Conservation (phyloP, 2,113 vertebrate species). For the Dasyurus viverrinus region DNA sequence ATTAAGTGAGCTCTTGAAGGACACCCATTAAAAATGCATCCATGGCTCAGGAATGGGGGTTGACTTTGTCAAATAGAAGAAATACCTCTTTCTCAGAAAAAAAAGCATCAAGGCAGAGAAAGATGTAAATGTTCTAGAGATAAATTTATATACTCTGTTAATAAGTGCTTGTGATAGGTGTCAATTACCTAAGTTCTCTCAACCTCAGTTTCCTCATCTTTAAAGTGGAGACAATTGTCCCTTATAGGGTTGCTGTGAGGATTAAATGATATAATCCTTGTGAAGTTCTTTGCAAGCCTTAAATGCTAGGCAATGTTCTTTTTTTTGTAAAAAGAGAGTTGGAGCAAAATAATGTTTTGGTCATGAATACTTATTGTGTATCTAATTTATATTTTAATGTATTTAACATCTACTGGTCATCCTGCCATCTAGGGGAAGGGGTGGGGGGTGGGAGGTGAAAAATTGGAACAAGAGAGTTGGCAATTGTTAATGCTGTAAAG, state of each 20-base stretch:
- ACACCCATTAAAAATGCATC: neutral
- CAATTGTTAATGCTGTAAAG: too few species aligned
- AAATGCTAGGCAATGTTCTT: neutral
- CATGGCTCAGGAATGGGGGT: neutral
- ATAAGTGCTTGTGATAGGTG: neutral
- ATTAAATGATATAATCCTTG: neutral
- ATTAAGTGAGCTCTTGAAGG: neutral
- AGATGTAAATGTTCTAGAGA: neutral
- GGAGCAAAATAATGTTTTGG: too few species aligned
- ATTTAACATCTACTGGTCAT: too few species aligned
- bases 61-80: neutral
- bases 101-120: neutral
- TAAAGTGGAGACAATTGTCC: neutral
- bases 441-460: too few species aligned
- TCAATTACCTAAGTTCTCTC: neutral
- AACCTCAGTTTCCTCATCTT: neutral
- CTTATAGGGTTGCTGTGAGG: neutral
- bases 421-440: too few species aligned
- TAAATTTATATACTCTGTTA: neutral
- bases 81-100: neutral
- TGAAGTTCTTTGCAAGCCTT: neutral
- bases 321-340: neutral
- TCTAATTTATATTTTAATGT: too few species aligned
- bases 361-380: too few species aligned
- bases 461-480: too few species aligned